A percentile compares a stretch with the other conserved stretches of the same genome.
Conservation (phyloP, 2,888 invertebrate genomes). For the Metopia argyrocephala region DNA sequence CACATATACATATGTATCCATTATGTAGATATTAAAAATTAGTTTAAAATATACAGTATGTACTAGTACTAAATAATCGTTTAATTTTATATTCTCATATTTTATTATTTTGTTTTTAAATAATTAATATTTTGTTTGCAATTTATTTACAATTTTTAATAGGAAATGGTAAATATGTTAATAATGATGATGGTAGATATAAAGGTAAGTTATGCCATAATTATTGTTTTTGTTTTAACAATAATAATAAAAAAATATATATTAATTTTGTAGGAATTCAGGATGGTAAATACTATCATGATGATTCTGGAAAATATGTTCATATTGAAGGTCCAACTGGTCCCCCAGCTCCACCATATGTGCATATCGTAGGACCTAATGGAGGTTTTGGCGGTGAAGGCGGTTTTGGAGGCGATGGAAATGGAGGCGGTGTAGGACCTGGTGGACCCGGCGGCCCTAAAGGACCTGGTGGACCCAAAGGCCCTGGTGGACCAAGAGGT, state of each 20-base stretch:
- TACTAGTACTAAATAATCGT: background rate
- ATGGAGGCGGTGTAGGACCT: constrained; percentile 73
- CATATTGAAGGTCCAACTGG: constrained; percentile 78
- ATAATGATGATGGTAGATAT: constrained; percentile 68
- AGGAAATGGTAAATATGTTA: constrained; percentile 73
- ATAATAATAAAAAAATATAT: background rate
- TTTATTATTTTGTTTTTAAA: constrained; percentile 36
- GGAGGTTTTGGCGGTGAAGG: constrained; percentile 74
- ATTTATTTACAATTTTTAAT: constrained; percentile 63
- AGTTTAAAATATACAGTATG: background rate
- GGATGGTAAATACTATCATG: constrained; percentile 75
- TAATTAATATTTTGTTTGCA: constrained; percentile 53
- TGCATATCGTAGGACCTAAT: constrained; percentile 74
- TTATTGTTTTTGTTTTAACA: background rate
- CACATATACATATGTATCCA: background rate
- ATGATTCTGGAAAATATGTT: constrained; percentile 76
- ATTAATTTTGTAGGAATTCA: constrained; percentile 65
- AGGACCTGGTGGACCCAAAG: constrained; percentile 71
- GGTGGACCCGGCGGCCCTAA: constrained; percentile 75
- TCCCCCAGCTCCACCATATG: constrained; percentile 76
- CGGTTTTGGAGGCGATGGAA: constrained; percentile 71
- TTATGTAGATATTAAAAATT: constrained; percentile 1
- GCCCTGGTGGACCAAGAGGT: constrained; percentile 73
- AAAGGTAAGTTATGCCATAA: constrained; percentile 68
- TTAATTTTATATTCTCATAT: too few species aligned